These are phyloP conservation scores for Cryptotermes secundus DNA, from an alignment of 1,140 invertebrate species.

Conservation along the genomic window DNA sequence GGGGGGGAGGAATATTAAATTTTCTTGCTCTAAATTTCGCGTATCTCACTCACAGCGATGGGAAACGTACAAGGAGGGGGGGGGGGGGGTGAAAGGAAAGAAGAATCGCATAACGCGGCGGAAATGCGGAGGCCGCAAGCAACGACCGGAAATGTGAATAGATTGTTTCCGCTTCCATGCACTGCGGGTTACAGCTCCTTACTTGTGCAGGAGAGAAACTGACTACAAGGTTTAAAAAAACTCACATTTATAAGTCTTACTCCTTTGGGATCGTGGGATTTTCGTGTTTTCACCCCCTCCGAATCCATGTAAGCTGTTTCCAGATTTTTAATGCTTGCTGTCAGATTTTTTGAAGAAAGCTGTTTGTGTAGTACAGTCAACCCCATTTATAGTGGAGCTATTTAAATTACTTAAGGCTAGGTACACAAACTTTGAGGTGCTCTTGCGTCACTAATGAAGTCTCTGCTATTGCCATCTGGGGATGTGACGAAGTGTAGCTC, in stretches of 20 bases:
- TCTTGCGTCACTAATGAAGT: too few relatives aligned
- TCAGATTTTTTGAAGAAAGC: background rate
- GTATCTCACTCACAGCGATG: background rate
- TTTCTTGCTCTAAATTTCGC: background rate
- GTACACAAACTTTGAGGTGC: too few relatives aligned
- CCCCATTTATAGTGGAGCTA: background rate
- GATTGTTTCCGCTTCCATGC: background rate
- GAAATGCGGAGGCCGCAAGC: background rate
- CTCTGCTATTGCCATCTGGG: too few relatives aligned
- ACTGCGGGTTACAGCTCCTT: background rate
- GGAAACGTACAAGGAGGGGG: too few relatives aligned
- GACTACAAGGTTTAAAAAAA: conserved; percentile 41
- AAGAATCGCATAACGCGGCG: conserved; percentile 1
- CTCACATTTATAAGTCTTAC: conserved; percentile 6
- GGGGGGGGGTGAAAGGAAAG: too few relatives aligned
- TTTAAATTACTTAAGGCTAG: too few relatives aligned
- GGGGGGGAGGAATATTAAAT: background rate
- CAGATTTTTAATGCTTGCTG: conserved; percentile 15
- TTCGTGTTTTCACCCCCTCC: conserved; percentile 2
- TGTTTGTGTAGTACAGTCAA: background rate
- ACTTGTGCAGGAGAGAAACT: conserved; percentile 41
- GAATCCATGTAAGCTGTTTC: conserved; percentile 16
- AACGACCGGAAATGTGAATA: background rate
- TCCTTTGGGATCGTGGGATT: conserved; percentile 10
- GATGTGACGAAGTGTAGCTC: too few relatives aligned